A percentile compares a stretch with the other conserved stretches of the same genome.
phyloP scores from a whole-genome alignment of 2,888 invertebrate species.

The Oithona nana region DNA sequence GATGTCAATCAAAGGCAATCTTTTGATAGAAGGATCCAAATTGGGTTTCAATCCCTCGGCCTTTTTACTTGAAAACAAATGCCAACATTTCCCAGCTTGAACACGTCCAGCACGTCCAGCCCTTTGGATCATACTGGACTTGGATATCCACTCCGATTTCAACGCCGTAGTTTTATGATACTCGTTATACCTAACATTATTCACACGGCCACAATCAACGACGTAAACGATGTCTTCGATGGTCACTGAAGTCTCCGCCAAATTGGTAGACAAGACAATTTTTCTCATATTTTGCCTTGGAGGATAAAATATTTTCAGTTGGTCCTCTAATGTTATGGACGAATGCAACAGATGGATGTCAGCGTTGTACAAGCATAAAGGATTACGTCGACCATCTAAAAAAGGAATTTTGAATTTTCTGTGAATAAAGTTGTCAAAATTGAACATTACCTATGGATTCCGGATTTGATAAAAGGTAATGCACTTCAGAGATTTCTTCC shows the following conservation, averaged over 20 bases:
- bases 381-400: too few relatives aligned
- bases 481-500: slow-evolving; percentile 28
- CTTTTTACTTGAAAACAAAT: background rate
- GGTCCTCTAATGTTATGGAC: too few relatives aligned
- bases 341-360: too few relatives aligned
- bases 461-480: too few relatives aligned
- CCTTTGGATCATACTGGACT: background rate
- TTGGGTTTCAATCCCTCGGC: background rate
- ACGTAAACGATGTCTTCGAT: slow-evolving; percentile 87
- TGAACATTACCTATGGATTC: too few relatives aligned
- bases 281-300: slow-evolving; percentile 39
- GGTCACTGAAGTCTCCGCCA: slow-evolving; percentile 88
- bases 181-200: slow-evolving; percentile 49
- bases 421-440: too few relatives aligned
- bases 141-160: background rate
- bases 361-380: too few relatives aligned
- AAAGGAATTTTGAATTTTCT: too few relatives aligned
- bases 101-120: background rate
- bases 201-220: slow-evolving; percentile 65
- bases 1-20: background rate
- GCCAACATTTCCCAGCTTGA: background rate
- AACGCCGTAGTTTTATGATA: background rate
- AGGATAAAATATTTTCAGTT: background rate
- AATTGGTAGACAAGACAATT: slow-evolving; percentile 73
- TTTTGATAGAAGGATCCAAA: background rate